Evolutionary conservation across 2,113 vertebrate genomes (phyloP).

Genomic region (Campylorhamphus procurvoides): DNA sequence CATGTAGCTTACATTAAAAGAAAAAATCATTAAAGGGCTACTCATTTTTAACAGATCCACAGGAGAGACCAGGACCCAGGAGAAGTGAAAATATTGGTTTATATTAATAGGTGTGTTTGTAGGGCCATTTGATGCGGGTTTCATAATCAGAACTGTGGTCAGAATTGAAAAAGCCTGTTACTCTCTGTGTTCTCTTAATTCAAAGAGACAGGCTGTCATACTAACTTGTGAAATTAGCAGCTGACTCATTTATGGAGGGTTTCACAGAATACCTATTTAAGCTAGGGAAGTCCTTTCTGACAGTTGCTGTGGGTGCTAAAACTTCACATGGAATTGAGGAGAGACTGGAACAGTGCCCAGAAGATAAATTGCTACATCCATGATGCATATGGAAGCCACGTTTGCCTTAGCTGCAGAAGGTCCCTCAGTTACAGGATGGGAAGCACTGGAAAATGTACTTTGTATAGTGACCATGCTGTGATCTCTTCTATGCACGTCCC

Average conservation of each 20-base stretch:
- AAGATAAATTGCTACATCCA: background rate
- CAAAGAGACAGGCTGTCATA: background rate
- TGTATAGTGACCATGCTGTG: background rate
- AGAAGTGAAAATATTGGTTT: background rate
- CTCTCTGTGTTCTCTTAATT: background rate
- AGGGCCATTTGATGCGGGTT: background rate
- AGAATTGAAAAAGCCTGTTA: background rate
- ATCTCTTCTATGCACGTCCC: background rate
- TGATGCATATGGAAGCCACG: background rate
- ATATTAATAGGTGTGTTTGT: background rate
- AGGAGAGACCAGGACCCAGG: background rate
- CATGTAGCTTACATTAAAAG: background rate
- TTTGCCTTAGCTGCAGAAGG: background rate
- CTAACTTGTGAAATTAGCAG: background rate
- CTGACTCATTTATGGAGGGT: background rate
- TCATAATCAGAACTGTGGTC: background rate
- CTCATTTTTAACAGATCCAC: background rate
- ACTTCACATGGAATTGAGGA: background rate
- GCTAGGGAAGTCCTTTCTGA: background rate
- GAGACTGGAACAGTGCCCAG: background rate
- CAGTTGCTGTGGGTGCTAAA: background rate
- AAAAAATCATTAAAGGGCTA: background rate
- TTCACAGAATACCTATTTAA: background rate
- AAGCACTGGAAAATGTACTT: background rate
- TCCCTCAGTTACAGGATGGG: accelerated